Conservation (phyloP, 2,888 invertebrate species). For the Villa cingulata region DNA sequence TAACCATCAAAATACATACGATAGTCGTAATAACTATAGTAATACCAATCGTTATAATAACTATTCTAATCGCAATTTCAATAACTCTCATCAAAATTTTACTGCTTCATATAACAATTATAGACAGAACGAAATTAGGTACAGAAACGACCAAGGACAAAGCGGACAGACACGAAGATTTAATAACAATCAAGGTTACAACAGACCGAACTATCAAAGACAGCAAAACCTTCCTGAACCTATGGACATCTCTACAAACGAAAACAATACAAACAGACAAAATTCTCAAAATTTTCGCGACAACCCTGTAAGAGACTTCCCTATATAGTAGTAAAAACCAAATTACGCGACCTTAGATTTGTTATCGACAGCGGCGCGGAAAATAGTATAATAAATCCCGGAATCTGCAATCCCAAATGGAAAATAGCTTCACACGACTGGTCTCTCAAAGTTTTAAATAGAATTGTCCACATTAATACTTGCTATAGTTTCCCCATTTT, state of each 20-base stretch:
- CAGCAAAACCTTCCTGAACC: too few relatives aligned
- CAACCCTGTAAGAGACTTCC: not conserved
- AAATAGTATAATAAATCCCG: constrained; percentile 5
- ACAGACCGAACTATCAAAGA: too few relatives aligned
- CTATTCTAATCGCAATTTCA: not conserved
- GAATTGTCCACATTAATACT: not conserved
- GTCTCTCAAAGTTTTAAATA: not conserved
- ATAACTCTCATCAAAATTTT: not conserved
- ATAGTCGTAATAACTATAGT: not conserved
- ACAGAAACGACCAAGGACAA: not conserved
- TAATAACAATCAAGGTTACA: too few relatives aligned
- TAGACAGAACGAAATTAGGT: not conserved
- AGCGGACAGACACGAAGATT: too few relatives aligned
- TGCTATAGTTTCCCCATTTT: constrained; percentile 3
- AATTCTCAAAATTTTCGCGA: not conserved
- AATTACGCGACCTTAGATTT: not conserved
- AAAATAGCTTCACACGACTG: constrained; percentile 1
- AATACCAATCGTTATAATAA: not conserved
- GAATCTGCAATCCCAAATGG: constrained; percentile 2
- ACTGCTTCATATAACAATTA: too few relatives aligned
- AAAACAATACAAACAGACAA: not conserved
- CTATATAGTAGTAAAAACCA: not conserved
- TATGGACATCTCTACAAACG: not conserved
- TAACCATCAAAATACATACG: too few relatives aligned
- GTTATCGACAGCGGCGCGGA: constrained; percentile 5